phyloP scores from a whole-genome alignment of 2,888 invertebrate species.

The Harmothoe impar region DNA sequence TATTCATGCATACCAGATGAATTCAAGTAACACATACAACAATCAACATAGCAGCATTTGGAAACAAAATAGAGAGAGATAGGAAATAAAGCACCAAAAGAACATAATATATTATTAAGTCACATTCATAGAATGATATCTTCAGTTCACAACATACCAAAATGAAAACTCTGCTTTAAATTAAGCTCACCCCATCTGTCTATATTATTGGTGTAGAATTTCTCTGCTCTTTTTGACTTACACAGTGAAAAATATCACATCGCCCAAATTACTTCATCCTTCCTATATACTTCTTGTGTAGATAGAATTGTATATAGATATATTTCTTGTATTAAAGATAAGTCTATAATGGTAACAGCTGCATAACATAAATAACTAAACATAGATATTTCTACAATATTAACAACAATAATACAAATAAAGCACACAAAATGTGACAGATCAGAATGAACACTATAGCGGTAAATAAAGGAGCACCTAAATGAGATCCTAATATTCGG shows the following conservation, averaged over 20 bases:
- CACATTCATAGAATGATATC: too few species aligned
- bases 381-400: neutral
- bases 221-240: neutral
- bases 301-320: too few species aligned
- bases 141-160: too few species aligned
- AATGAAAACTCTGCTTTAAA: too few species aligned
- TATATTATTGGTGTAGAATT: slow-evolving; percentile 5
- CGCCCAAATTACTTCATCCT: too few species aligned
- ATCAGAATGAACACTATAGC: slow-evolving; percentile 26
- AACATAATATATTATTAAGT: neutral
- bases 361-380: too few species aligned
- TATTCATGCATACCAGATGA: neutral
- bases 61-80: neutral
- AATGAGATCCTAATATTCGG: neutral
- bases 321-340: too few species aligned
- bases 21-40: slow-evolving; percentile 32
- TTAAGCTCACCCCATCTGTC: neutral
- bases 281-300: too few species aligned
- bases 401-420: neutral
- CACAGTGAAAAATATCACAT: too few species aligned
- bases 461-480: neutral
- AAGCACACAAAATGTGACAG: neutral
- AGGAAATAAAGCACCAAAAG: neutral
- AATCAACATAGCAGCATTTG: slow-evolving; percentile 23
- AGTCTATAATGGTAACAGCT: too few species aligned